A percentile compares a stretch with the other conserved stretches of the same genome.
Evolutionary conservation across 2,888 invertebrate genomes (phyloP).

Genomic region (Tromatobia lineatoria): DNA sequence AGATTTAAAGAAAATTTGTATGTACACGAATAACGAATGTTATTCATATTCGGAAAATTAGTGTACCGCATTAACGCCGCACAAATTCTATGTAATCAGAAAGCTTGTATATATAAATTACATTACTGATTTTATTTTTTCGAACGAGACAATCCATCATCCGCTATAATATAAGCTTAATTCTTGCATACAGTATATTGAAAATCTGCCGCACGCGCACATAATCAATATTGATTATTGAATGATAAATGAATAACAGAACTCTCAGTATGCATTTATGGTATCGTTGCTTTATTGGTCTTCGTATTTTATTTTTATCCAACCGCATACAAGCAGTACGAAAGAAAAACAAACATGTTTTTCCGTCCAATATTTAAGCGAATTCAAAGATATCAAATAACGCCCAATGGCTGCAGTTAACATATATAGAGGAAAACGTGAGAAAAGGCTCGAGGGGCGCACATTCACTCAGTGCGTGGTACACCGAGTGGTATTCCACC

Average conservation of each 20-base stretch:
- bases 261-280: conserved; percentile 6
- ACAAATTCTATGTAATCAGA: not conserved
- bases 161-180: conserved; percentile 36
- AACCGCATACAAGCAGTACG: not conserved
- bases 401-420: not conserved
- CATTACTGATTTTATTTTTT: not conserved
- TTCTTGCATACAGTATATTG: conserved; percentile 35
- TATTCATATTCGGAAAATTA: too few relatives aligned
- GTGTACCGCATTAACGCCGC: not conserved
- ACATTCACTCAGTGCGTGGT: conserved; percentile 28
- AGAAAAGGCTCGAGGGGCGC: conserved; percentile 53
- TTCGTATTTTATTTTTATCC: conserved; percentile 24
- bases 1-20: not conserved
- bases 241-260: conserved; percentile 36
- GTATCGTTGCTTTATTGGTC: conserved; percentile 15
- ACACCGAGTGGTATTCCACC: conserved; percentile 38
- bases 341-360: conserved; percentile 23
- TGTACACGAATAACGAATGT: not conserved
- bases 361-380: conserved; percentile 40
- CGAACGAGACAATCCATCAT: conserved; percentile 23
- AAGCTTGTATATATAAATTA: not conserved
- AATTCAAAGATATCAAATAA: conserved; percentile 55
- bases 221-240: conserved; percentile 47
- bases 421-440: conserved; percentile 20
- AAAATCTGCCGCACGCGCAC: conserved; percentile 34